Evolutionary conservation across 2,888 invertebrate genomes (phyloP).

Genomic region (Pegoplata infirma): DNA sequence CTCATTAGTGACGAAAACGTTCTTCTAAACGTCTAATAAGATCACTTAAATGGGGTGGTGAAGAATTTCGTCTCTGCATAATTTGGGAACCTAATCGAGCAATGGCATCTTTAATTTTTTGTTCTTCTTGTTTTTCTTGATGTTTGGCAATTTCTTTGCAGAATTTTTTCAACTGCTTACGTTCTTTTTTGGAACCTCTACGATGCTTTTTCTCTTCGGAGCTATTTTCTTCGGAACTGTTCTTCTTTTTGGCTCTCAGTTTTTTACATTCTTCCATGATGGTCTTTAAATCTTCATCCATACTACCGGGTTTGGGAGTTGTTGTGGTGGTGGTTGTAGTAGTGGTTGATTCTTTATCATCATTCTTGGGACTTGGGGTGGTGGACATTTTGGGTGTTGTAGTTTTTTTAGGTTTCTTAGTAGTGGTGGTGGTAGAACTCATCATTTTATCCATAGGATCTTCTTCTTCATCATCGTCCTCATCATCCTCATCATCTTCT

Average conservation of each 20-base stretch:
- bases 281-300: background rate
- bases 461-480: background rate
- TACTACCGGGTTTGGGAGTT: background rate
- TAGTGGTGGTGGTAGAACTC: background rate
- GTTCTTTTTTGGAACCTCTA: background rate
- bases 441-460: background rate
- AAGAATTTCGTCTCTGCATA: too few relatives aligned
- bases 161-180: constrained; percentile 7
- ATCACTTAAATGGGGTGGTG: too few relatives aligned
- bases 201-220: constrained; percentile 6
- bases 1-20: too few relatives aligned
- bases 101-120: constrained; percentile 12
- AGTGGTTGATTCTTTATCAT: background rate
- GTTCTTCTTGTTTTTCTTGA: background rate
- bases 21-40: too few relatives aligned
- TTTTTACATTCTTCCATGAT: constrained; percentile 11
- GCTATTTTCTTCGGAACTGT: constrained; percentile 18
- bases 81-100: background rate
- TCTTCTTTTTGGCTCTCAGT: background rate
- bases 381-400: background rate
- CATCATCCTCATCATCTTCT: background rate
- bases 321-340: constrained; percentile 2
- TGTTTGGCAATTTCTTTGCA: constrained; percentile 3
- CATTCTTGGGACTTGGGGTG: too few relatives aligned
- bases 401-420: background rate